Evolutionary conservation across 2,113 vertebrate species (phyloP), one percentile per base, ranked within the genome.

Genomic region (Pluvialis apricaria): DNA sequence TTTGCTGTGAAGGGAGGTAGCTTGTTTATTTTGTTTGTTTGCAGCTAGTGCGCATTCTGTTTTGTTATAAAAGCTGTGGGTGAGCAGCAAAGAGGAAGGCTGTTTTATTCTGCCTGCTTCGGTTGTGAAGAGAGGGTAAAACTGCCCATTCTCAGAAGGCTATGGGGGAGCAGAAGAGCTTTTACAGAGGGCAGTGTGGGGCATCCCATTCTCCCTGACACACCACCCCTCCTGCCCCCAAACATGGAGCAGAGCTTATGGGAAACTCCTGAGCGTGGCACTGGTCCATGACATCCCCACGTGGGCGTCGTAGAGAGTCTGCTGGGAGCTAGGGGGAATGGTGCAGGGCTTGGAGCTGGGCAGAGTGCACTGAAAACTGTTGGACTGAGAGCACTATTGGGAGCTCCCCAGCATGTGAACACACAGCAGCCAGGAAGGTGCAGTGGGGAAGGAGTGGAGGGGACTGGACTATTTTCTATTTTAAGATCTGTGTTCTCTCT

Each of bases 201-300:
- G 8, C 25, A 65, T 25, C 42, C 38, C 10, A 0, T 55, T 61
- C 21, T 81, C 19, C 19, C 51, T 0, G 0, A 18, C 7, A 49
- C 14, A 7, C 25, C 2, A 19, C 18, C 45, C 45, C 45, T 7
- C 45, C 45, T 3, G 45, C 4, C 3, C 17, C 14, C 15, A 29
- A 7, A 81, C 14, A 5, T 14, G 22, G 38, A 79, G 36, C 21
- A 86, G 36, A 77, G 31, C 49, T 72, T 25, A 40, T n/a, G 36
- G 49, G 14, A 93, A 90, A 13, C 29, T 76, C 54, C 49, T 1
- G 0, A 51, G 6, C 1, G 0, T 10, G 32, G 15, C 58, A 29
- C 13, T 26, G 25, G 45, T 15, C 45, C 29, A 18, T 24, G 65
- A 49, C n/a, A 75, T 36, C 24, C 36, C 42, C 38, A 17, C 0